Evolutionary conservation across 2,797 vertebrate genomes (phyloP).

Genomic region (Sebastes taczanowskii): DNA sequence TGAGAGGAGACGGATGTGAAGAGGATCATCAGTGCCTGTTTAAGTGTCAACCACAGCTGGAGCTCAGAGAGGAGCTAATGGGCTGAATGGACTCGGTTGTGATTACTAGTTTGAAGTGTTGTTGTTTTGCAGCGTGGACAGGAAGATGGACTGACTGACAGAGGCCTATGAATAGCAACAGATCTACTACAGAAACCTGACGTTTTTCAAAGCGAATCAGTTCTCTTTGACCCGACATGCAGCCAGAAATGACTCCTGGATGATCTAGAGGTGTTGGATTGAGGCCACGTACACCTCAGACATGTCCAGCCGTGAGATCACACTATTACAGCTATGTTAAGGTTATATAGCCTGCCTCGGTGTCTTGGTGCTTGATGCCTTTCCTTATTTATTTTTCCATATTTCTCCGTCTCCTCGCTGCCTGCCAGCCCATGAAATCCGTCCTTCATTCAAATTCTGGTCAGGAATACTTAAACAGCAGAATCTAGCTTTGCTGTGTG

Average conservation of each 20-base stretch:
- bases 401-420: background rate
- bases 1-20: background rate
- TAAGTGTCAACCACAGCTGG: conserved; percentile 45
- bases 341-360: background rate
- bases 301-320: conserved; percentile 28
- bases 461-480: conserved; percentile 15
- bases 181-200: background rate
- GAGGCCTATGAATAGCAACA: background rate
- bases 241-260: background rate
- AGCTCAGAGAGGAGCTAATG: conserved; percentile 25
- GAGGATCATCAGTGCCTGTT: background rate
- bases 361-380: background rate
- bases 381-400: background rate
- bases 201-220: background rate
- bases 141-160: background rate
- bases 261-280: background rate
- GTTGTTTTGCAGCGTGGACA: conserved; percentile 22
- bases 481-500: background rate
- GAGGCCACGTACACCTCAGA: background rate
- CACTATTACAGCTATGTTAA: conserved; percentile 11
- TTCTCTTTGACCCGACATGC: background rate
- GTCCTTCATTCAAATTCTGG: conserved; percentile 37
- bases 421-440: background rate
- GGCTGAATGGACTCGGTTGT: conserved; percentile 10
- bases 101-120: conserved; percentile 28